Evolutionary conservation across 2,888 invertebrate species (phyloP).

Genomic region (Troglohyphantes excavatus): DNA sequence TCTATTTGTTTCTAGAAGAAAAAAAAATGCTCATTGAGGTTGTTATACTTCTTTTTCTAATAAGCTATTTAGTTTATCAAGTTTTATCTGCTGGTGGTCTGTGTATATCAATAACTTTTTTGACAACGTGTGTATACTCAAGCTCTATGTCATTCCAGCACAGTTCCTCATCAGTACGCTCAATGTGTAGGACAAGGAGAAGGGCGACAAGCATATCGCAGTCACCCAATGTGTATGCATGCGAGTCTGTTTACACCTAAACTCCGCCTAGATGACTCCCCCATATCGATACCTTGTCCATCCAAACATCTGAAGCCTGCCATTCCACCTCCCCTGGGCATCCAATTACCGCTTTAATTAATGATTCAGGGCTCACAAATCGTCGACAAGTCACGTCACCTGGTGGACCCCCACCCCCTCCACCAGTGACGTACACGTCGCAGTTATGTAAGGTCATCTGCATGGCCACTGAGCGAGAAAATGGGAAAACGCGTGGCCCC

Average conservation of each 20-base stretch:
- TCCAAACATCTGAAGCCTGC: not conserved
- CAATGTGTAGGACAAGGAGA: too few relatives aligned
- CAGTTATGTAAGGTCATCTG: slow-evolving; percentile 78
- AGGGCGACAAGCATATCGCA: too few relatives aligned
- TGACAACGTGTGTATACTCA: too few relatives aligned
- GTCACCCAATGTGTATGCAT: too few relatives aligned
- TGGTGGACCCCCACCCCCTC: slow-evolving; percentile 12
- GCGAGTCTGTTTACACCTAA: not conserved
- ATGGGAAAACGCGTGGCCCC: slow-evolving; percentile 65
- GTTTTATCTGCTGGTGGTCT: too few relatives aligned
- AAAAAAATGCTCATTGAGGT: too few relatives aligned
- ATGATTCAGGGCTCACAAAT: slow-evolving; percentile 72
- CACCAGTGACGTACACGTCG: slow-evolving; percentile 66
- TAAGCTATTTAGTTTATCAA: too few relatives aligned
- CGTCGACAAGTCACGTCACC: slow-evolving; percentile 57
- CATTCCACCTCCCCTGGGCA: slow-evolving; percentile 5
- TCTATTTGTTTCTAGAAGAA: too few relatives aligned
- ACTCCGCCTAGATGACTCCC: not conserved
- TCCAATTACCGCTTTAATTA: slow-evolving; percentile 78
- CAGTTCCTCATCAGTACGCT: too few relatives aligned
- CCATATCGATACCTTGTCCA: not conserved
- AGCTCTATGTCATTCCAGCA: too few relatives aligned
- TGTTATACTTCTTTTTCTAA: too few relatives aligned
- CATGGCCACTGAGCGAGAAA: slow-evolving; percentile 78
- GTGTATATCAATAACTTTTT: too few relatives aligned